Percentiles rank a stretch among this genome's conserved stretches.
phyloP scores from a whole-genome alignment of 2,888 invertebrate species.

The Lasioglossum oenotherae region DNA sequence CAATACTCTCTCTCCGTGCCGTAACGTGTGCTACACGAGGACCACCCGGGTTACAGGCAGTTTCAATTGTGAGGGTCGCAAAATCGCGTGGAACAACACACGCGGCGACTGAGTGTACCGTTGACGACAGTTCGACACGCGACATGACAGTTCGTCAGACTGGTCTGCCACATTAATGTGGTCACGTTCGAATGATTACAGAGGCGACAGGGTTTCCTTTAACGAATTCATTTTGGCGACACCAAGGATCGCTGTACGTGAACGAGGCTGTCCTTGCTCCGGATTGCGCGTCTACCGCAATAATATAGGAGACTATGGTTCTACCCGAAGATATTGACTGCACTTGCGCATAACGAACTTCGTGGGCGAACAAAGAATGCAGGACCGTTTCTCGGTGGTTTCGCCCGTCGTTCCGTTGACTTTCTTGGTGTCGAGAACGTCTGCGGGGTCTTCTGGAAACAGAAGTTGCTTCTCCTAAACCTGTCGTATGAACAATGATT shows the following conservation, averaged over 20 bases:
- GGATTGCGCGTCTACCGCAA: background rate
- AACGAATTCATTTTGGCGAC: background rate
- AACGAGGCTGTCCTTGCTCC: background rate
- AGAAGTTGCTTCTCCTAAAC: background rate
- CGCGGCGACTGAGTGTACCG: background rate
- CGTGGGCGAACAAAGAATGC: conserved; percentile 2
- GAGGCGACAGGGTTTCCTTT: background rate
- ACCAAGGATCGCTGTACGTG: background rate
- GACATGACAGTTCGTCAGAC: background rate
- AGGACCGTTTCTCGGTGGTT: background rate
- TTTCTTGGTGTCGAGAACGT: background rate
- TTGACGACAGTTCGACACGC: background rate
- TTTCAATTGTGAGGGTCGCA: conserved; percentile 61
- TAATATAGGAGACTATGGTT: conserved; percentile 1
- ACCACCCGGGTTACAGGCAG: conserved; percentile 67
- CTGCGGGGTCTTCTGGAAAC: background rate
- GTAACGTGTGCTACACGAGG: conserved; percentile 73
- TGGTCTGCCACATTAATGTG: background rate
- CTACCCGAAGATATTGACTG: conserved; percentile 23
- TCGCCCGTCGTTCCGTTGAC: background rate
- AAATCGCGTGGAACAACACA: background rate
- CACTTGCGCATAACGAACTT: conserved; percentile 22
- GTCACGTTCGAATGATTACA: background rate
- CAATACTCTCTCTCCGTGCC: conserved; percentile 82
- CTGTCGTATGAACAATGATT: background rate